phyloP scores from a whole-genome alignment of 2,113 vertebrate species.

The Okapia johnstoni region DNA sequence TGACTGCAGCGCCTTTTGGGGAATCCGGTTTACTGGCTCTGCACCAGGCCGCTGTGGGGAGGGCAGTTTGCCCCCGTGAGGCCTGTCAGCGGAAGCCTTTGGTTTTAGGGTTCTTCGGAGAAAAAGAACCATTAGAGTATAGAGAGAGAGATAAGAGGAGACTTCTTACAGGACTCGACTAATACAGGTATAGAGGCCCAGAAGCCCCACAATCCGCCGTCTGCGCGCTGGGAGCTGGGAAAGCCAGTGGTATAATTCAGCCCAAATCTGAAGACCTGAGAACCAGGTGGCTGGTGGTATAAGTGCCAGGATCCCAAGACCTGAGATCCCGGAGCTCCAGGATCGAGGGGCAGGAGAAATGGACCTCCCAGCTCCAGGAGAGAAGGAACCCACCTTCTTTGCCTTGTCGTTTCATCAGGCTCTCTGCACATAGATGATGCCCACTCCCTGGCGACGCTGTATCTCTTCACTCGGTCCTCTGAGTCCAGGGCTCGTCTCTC shows the following conservation, averaged over 20 bases:
- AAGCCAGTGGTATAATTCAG: background rate
- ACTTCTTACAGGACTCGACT: background rate
- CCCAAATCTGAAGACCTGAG: background rate
- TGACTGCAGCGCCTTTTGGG: background rate
- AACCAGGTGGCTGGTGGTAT: background rate
- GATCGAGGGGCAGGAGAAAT: background rate
- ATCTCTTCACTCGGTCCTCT: background rate
- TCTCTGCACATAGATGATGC: background rate
- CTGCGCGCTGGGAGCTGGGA: background rate
- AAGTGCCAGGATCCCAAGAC: background rate
- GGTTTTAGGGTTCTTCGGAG: background rate
- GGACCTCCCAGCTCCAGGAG: background rate
- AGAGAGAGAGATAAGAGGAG: background rate
- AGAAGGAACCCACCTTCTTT: background rate
- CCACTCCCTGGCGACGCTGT: background rate
- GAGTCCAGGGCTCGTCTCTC: background rate
- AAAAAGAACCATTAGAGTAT: background rate
- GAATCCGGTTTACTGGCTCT: background rate
- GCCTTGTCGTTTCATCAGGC: background rate
- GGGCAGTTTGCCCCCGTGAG: background rate
- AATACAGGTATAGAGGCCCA: background rate
- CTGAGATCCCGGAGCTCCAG: background rate
- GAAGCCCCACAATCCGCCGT: background rate
- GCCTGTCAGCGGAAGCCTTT: background rate
- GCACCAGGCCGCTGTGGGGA: rapidly evolving